Evolutionary conservation across 2,797 vertebrate species (phyloP), one percentile per base, ranked within the genome.

Genomic region (Chiloscyllium punctatum): DNA sequence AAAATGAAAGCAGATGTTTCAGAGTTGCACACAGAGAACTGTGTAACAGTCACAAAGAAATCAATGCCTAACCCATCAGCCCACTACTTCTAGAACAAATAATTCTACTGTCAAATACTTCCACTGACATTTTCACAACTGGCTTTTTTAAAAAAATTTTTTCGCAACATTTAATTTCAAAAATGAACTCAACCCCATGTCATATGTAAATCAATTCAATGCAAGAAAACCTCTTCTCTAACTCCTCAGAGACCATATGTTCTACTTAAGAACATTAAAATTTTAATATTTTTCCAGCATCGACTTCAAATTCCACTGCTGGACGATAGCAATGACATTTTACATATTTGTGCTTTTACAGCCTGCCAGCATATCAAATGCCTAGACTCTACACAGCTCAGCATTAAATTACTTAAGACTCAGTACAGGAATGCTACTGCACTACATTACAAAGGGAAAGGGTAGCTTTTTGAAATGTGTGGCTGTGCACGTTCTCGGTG

Each of bases 131-230:
- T 71, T 66, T 94, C 66, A 66, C 62, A 94, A 25, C 8, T 69
- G 62, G n/a, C 68, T 42, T 25, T 23, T 94, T 69, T 0, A 37
- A 33, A 21, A 92, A 68, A 88, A 88, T 9, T 57, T 66, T 57
- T 62, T 27, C 18, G 25, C 16, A 62, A 53, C 87, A 90, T 94
- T 69, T 94, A 23, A 27, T 94, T 71, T 69, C 91, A n/a, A 68
- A 62, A 94, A 71, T 94, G 66, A 13, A 94, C 66, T 94, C n/a
- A 37, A 94, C 91, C 21, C 42, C 91, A 94, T 21, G 21, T n/a
- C 37, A 69, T 37, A 68, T 37, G 71, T 23, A 66, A 42, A 94
- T 69, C 42, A 48, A 94, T 71, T 94, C 66, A 94, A 23, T 94
- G 11, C 18, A 8, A 48, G 66, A 5, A 21, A 66, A 48, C 25